Percentiles rank a stretch among this genome's conserved stretches.
Evolutionary conservation across 2,888 invertebrate genomes (phyloP).

Genomic region (Caenorhabditis wallacei): DNA sequence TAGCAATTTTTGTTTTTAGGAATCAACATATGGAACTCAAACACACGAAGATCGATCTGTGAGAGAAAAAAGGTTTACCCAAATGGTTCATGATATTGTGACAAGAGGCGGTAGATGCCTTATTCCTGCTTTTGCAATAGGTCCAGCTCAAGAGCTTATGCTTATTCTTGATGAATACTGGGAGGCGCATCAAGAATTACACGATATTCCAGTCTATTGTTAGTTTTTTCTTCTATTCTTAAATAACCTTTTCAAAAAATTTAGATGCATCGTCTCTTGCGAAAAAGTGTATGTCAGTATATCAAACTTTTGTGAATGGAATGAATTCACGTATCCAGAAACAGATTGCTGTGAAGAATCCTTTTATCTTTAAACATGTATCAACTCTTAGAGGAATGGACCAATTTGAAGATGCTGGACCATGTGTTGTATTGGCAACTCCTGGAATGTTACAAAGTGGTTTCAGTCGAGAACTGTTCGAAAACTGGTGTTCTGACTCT

Average conservation of each 20-base stretch:
- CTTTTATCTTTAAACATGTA: constrained; percentile 98
- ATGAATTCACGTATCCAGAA: constrained; percentile 98
- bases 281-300: constrained; percentile 99
- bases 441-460: constrained; percentile 99
- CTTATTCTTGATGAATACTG: constrained; percentile 92
- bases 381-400: constrained; percentile 91
- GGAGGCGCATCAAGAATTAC: constrained; percentile 96
- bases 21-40: constrained; percentile 99
- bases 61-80: constrained; percentile 91
- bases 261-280: constrained; percentile 95
- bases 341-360: constrained; percentile 98
- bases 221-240: constrained; percentile 26
- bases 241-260: constrained; percentile 15
- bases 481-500: constrained; percentile 98
- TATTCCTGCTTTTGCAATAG: constrained; percentile 98
- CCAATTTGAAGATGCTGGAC: constrained; percentile 99
- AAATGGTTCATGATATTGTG: constrained; percentile 92
- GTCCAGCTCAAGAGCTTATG: constrained; percentile 89
- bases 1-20: constrained; percentile 86
- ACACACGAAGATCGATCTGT: constrained; percentile 99
- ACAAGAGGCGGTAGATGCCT: constrained; percentile 96
- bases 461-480: constrained; percentile 95
- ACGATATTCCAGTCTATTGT: constrained; percentile 98
- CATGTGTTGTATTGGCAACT: constrained; percentile 99
- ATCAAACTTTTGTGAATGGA: constrained; percentile 99